Evolutionary conservation across 2,113 vertebrate species (phyloP), one percentile per base, ranked within the genome.

Genomic region (Sinosuthora webbiana): DNA sequence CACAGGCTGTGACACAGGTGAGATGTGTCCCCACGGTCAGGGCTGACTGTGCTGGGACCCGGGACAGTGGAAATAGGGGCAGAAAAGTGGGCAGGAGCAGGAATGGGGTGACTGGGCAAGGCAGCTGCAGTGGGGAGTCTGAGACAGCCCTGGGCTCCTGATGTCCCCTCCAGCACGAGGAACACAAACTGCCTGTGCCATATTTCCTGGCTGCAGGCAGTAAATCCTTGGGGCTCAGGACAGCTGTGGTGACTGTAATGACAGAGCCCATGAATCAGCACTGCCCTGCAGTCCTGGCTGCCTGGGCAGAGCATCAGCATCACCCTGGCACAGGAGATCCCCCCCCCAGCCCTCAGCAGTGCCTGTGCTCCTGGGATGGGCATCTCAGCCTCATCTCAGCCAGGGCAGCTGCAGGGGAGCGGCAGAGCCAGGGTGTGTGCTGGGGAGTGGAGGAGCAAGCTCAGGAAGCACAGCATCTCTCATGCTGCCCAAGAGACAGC

Each of bases 21-120:
- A 31, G 35, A 25, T 4, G 37, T n/a, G 60, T 53, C 57, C 50
- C 42, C 37, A 4, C 5, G 7, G 16, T 3, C 6, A 4, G 30
- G 5, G 27, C 68, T 30, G 39, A 13, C 76, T 9, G 0, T 6
- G 76, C 33, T 1, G 3, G 35, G 62, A 17, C 10, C 2, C 8
- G 2, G 17, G n/a, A 10, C 12, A 19, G 6, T 1, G 28, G 25
- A 2, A 2, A 1, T 1, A 0, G 2, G 44, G 56, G 25, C 28
- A 50, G 59, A 15, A 33, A 7, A 53, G 24, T 52, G 68, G 64
- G 28, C 7, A 5, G 52, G 27, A 30, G 57, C 28, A 17, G 75
- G 81, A 59, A 11, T 2, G 30, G 74, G 56, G 30, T 10, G 11
- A 13, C 39, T 18, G 84, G 44, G 27, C 19, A 44, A 20, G 44